Percentiles rank a stretch among this genome's conserved stretches.
phyloP scores from a whole-genome alignment of 23 tunicate genomes.

The Styela plicata region DNA sequence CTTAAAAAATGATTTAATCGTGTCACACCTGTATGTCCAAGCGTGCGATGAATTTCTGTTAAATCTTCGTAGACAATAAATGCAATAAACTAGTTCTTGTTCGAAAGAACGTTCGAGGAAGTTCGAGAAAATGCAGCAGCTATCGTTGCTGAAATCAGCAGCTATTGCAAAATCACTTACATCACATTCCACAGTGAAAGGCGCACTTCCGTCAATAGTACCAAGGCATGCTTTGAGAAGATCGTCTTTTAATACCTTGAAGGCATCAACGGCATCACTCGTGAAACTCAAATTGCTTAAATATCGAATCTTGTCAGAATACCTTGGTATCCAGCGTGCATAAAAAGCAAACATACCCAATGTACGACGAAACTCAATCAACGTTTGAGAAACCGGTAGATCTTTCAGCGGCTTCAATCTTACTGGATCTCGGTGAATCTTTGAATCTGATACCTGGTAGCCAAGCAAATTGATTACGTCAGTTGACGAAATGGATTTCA shows the following conservation, averaged over 20 bases:
- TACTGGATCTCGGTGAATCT: constrained; percentile 26
- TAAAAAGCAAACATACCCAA: constrained; percentile 42
- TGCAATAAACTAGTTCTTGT: no score
- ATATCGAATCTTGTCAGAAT: constrained; percentile 24
- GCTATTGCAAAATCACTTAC: constrained; percentile 30
- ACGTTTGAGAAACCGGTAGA: constrained; percentile 17
- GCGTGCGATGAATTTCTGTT: no score
- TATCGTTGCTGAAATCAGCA: constrained; percentile 26
- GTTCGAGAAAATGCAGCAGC: constrained; percentile 35
- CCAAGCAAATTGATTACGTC: constrained; percentile 12
- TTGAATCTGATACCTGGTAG: constrained; percentile 8
- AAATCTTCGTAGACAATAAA: no score
- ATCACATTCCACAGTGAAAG: constrained; percentile 35
- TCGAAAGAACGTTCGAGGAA: no score
- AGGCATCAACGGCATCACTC: neutral
- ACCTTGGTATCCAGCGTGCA: constrained; percentile 27
- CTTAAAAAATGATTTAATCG: no score
- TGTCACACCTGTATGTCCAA: no score
- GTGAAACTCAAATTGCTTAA: constrained; percentile 13
- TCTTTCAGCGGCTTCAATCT: constrained; percentile 16
- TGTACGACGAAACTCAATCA: constrained; percentile 1
- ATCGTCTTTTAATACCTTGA: constrained; percentile 3
- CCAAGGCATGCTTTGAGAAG: constrained; percentile 6
- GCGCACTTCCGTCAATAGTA: constrained; percentile 18
- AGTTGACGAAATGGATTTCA: constrained; percentile 13